phyloP scores from a whole-genome alignment of 2,888 invertebrate species.

The Cryptosula pallasiana region DNA sequence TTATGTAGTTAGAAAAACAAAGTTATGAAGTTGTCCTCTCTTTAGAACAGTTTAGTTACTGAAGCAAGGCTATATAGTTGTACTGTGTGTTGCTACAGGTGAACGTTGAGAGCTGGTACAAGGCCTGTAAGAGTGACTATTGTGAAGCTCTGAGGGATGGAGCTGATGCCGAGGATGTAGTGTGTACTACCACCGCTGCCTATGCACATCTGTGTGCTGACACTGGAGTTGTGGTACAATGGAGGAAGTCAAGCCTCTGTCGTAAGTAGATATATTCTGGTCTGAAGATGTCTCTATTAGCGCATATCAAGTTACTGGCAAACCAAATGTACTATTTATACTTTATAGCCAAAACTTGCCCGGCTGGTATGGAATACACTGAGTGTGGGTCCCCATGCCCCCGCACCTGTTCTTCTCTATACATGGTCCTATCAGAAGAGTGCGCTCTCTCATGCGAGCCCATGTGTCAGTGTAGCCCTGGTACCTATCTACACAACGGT shows the following conservation, averaged over 20 bases:
- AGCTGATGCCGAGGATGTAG: constrained; percentile 25
- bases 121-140: constrained; percentile 70
- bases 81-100: no score
- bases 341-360: constrained; percentile 30
- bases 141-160: constrained; percentile 56
- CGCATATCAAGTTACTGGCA: not conserved
- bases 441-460: constrained; percentile 64
- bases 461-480: constrained; percentile 80
- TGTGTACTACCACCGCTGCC: constrained; percentile 63
- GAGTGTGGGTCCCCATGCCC: constrained; percentile 29
- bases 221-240: constrained; percentile 59
- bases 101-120: constrained; percentile 29
- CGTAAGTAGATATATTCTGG: constrained; percentile 62
- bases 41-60: no score
- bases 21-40: no score
- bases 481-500: constrained; percentile 58
- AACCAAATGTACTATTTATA: not conserved
- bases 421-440: constrained; percentile 25
- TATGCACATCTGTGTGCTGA: constrained; percentile 67
- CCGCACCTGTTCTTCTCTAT: constrained; percentile 27
- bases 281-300: not conserved
- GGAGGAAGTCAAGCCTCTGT: constrained; percentile 74
- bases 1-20: no score
- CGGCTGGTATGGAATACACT: constrained; percentile 29
- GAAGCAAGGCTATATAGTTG: no score